phyloP scores from a whole-genome alignment of 1,140 invertebrate genomes.

The Neodiprion virginianus region DNA sequence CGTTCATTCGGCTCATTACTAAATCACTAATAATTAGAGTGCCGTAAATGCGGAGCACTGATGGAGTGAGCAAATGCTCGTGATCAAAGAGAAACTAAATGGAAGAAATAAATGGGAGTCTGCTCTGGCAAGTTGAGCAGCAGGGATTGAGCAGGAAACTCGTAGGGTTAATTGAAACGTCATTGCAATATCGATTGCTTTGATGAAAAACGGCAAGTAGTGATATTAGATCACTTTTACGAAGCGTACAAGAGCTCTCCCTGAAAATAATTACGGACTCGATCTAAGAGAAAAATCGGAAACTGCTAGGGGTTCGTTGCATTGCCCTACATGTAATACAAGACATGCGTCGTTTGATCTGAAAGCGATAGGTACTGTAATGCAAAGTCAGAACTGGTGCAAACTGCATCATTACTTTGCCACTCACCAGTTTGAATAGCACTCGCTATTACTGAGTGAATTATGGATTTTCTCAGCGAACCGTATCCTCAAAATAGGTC shows the following conservation, averaged over 20 bases:
- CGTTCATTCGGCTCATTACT: background rate
- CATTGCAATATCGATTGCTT: conserved; percentile 1
- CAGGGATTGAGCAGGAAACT: background rate
- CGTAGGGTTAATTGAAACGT: background rate
- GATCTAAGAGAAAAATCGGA: background rate
- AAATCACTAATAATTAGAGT: conserved; percentile 3
- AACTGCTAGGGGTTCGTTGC: background rate
- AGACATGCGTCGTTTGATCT: too few species aligned
- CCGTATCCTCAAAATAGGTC: too few species aligned
- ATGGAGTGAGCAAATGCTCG: background rate
- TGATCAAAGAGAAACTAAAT: conserved; percentile 5
- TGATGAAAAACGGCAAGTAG: background rate
- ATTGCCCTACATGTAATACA: too few species aligned
- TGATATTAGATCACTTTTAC: too few species aligned
- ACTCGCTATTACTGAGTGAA: too few species aligned
- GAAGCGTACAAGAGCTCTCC: background rate
- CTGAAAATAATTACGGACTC: background rate
- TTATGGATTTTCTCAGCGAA: too few species aligned
- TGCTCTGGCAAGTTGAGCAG: background rate
- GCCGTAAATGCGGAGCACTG: background rate
- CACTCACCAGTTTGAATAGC: too few species aligned
- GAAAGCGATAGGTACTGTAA: too few species aligned
- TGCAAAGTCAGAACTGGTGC: too few species aligned
- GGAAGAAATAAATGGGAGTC: conserved; percentile 7
- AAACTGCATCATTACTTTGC: too few species aligned